phyloP scores from a whole-genome alignment of 2,797 vertebrate species.

The Premnoplex brunnescens region DNA sequence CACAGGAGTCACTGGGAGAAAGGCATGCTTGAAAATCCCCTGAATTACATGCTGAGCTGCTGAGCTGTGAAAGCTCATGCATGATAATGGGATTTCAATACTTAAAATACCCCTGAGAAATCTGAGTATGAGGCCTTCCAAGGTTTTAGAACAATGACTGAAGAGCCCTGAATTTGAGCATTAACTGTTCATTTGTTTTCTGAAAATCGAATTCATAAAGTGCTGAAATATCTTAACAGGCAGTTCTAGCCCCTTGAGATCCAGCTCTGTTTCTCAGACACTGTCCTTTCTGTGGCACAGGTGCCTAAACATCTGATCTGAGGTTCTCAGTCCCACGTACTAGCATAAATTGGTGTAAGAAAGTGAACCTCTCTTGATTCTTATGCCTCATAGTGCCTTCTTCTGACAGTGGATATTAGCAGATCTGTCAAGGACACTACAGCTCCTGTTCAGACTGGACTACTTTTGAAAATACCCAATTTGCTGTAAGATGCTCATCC shows the following conservation, averaged over 20 bases:
- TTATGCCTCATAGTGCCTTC: not conserved
- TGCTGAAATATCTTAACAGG: not conserved
- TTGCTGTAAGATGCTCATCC: not conserved
- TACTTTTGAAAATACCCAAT: not conserved
- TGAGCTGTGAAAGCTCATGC: not conserved
- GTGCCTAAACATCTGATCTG: not conserved
- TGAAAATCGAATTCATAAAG: not conserved
- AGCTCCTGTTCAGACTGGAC: not conserved
- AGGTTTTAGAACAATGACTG: not conserved
- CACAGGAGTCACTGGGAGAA: not conserved
- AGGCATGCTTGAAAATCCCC: not conserved
- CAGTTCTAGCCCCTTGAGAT: not conserved
- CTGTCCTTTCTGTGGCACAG: not conserved
- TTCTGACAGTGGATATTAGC: not conserved
- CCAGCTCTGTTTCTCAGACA: not conserved
- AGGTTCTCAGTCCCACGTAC: not conserved
- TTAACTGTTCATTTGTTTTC: not conserved
- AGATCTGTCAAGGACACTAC: not conserved
- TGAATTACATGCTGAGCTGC: not conserved
- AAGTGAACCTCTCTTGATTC: not conserved
- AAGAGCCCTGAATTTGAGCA: not conserved
- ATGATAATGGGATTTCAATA: conserved; percentile 6
- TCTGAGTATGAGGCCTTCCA: not conserved
- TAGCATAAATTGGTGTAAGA: not conserved
- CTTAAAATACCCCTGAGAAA: not conserved